phyloP scores from a whole-genome alignment of 2,113 vertebrate species.

The Takifugu bimaculatus region DNA sequence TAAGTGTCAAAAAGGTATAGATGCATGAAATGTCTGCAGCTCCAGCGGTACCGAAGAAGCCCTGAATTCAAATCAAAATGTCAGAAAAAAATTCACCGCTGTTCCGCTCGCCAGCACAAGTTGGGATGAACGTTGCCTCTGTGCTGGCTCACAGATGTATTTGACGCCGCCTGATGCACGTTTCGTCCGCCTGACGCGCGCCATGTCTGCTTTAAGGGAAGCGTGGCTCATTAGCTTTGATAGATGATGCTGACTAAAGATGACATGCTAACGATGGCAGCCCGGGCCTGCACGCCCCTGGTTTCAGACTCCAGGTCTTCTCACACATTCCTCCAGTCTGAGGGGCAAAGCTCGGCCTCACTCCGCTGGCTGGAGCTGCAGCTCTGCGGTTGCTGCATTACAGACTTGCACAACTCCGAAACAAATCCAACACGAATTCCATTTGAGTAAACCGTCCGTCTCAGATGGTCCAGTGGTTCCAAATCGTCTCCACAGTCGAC shows the following conservation, averaged over 20 bases:
- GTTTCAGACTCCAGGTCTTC: neutral
- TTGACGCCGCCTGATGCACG: slow-evolving; percentile 36
- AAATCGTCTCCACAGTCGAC: slow-evolving; percentile 38
- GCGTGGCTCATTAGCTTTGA: slow-evolving; percentile 44
- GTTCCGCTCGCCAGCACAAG: too few relatives aligned
- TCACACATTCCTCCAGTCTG: slow-evolving; percentile 7
- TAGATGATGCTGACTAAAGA: slow-evolving; percentile 46
- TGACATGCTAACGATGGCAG: slow-evolving; percentile 5
- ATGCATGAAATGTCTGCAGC: too few relatives aligned
- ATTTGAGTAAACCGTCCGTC: slow-evolving; percentile 59
- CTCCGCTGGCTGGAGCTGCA: slow-evolving; percentile 25
- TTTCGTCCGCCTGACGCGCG: too few relatives aligned
- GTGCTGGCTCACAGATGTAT: slow-evolving; percentile 1
- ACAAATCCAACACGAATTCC: slow-evolving; percentile 26
- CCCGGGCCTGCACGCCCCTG: slow-evolving; percentile 28
- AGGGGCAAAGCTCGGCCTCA: slow-evolving; percentile 39
- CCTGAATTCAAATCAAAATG: too few relatives aligned
- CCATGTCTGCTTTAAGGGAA: slow-evolving; percentile 15
- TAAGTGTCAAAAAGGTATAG: too few relatives aligned
- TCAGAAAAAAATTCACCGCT: too few relatives aligned
- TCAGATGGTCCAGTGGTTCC: slow-evolving; percentile 36
- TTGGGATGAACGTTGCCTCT: neutral
- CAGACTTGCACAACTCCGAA: slow-evolving; percentile 27
- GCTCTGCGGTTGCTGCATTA: slow-evolving; percentile 32
- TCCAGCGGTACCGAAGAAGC: too few relatives aligned